Base-by-base conservation (phyloP, 2,113 vertebrate species). In the Callopanchax toddi region DNA sequence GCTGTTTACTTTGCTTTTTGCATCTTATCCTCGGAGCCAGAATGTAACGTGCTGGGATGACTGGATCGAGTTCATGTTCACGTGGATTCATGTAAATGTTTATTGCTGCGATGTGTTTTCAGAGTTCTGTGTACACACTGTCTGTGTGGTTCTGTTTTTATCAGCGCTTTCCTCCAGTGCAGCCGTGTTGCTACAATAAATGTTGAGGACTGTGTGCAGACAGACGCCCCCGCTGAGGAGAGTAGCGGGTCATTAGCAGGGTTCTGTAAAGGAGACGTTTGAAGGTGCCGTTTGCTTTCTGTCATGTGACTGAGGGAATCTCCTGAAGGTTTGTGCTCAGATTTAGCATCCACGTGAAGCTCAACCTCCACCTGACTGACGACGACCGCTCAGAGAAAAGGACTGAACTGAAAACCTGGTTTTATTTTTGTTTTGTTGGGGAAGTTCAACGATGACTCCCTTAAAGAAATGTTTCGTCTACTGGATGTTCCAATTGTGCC, bases 401-500 rank as follows among this genome's bases (percentile, higher is more conserved):
- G 66, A 77, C 75, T 73, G 55, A 84, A 76, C 55, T 56, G 61
- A 59, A 39, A 67, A 64, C 64, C 74, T 8, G 16, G 63, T 53
- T 36, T 70, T 75, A 61, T 65, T 71, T 67, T 56, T 32, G 7
- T 34, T 60, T 23, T 69, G 34, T 60, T 70, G 32, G 55, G 46
- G 79, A 61, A 45, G 66, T 54, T 83, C 74, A 50, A 60, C n/a
- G n/a, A 54, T 56, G 46, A 55, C 59, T 80, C 59, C 70, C 59
- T 58, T 66, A 80, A 54, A 69, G 60, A 76, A 40, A 62, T 79
- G 76, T 88, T 74, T 69, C 84, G 79, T 92, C 89, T 81, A 79
- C 87, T 89, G 82, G 67, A 87, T 67, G 76, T 83, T 89, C 61
- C 67, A 74, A 89, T 89, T 84, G 92, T 93, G 91, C 92, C 92